Base-by-base conservation (phyloP, 1,140 invertebrate species). In the Armadillidium nasatum region DNA sequence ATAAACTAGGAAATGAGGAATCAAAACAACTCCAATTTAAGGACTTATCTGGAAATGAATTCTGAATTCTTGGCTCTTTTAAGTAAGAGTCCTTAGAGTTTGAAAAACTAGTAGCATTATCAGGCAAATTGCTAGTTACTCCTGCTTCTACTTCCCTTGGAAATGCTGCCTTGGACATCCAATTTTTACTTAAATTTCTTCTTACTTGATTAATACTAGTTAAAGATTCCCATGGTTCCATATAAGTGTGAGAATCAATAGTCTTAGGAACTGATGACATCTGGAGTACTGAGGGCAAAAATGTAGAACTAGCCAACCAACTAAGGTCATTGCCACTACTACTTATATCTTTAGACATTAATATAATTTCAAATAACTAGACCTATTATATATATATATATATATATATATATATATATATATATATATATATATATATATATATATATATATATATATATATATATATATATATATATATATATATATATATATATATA, bases 161-260 rank as follows among this genome's bases (percentile, higher is more conserved):
- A 13, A 60, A 60, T 3, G 19, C 50, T 60, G 50, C 11, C 50
- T 60, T 60, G 19, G 50, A 15, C 19, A 60, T 60, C 50, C 50
- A 60, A 60, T 19, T 60, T 60, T 60, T 60, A 19, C 19, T 60
- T 19, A 60, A 19, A 60, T 60, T 60, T 60, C 50, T 60, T 15
- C 50, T 13, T 60, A 60, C 50, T 60, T 60, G 50, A 60, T 60
- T 60, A 60, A 60, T 60, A 60, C 19, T 60, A 60, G 50, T 60
- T 60, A 60, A 60, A 60, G 50, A 60, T 19, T 60, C 50, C 50
- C 50, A 60, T 15, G 50, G 50, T 19, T 60, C 50, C 11, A 60
- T 60, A 7, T 60, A 15, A 19, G 11, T 60, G 11, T 15, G 11
- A 15, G 50, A 13, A 60, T 60, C 50, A 19, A 15, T 15, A 13